Evolutionary conservation across 2,888 invertebrate genomes (phyloP).

Genomic region (Acanthoscelides obtectus): DNA sequence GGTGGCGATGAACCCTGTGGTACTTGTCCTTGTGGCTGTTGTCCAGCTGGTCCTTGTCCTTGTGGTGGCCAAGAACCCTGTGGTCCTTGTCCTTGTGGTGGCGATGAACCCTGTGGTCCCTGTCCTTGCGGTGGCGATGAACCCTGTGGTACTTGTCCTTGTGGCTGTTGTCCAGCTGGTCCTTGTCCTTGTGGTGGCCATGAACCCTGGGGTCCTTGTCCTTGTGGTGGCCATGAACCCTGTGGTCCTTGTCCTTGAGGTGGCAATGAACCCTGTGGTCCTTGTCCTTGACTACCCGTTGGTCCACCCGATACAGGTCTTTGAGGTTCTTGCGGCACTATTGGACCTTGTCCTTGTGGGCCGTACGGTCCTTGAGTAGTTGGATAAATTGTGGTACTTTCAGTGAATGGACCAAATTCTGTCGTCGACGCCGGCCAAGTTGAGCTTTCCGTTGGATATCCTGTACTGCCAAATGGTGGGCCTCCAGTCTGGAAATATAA

Average conservation of each 20-base stretch:
- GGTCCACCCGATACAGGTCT: slow-evolving; percentile 12
- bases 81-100: neutral
- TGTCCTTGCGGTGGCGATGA: neutral
- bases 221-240: neutral
- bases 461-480: neutral
- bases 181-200: neutral
- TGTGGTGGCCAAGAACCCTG: no score
- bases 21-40: neutral
- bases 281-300: neutral
- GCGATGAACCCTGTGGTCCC: neutral
- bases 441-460: neutral
- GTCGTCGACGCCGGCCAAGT: slow-evolving; percentile 1
- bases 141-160: neutral
- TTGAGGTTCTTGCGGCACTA: slow-evolving; percentile 7
- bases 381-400: neutral
- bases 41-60: neutral
- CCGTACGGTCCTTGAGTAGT: neutral
- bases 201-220: neutral
- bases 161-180: slow-evolving; percentile 2
- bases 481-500: neutral
- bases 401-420: slow-evolving; percentile 7
- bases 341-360: slow-evolving; percentile 1
- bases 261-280: neutral
- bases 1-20: neutral
- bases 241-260: neutral